A percentile compares a stretch with the other conserved stretches of the same genome.
Evolutionary conservation across 2,888 invertebrate species (phyloP).

Genomic region (Clistopyga incitator): DNA sequence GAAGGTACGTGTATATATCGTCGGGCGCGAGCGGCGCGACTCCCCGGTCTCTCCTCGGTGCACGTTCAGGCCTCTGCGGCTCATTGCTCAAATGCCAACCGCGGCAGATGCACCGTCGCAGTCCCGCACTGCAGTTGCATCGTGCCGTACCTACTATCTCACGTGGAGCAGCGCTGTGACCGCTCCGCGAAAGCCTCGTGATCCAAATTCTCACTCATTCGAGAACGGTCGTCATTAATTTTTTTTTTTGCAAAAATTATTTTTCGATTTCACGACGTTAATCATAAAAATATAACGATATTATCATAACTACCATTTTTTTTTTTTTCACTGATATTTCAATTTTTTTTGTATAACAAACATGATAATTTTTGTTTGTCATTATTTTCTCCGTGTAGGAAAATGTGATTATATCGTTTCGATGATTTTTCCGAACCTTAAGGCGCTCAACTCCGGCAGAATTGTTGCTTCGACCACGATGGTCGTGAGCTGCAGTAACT

Average conservation of each 20-base stretch:
- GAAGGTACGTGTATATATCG: conserved; percentile 27
- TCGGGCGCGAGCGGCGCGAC: conserved; percentile 60
- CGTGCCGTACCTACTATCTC: conserved; percentile 65
- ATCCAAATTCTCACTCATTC: background rate
- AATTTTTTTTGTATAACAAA: background rate
- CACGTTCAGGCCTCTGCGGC: conserved; percentile 67
- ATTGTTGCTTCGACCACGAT: too few relatives aligned
- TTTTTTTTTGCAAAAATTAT: too few relatives aligned
- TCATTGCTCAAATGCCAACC: conserved; percentile 72
- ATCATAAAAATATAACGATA: too few relatives aligned
- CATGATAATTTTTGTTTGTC: too few relatives aligned
- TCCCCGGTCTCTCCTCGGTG: conserved; percentile 33
- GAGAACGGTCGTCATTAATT: background rate
- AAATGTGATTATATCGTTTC: background rate
- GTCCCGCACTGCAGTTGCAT: conserved; percentile 80
- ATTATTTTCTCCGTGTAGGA: background rate
- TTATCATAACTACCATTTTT: too few relatives aligned
- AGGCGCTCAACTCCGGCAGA: background rate
- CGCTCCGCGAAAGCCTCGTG: background rate
- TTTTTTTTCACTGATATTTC: too few relatives aligned
- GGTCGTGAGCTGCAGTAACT: too few relatives aligned
- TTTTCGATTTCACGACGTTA: too few relatives aligned
- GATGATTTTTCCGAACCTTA: background rate
- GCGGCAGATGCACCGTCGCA: conserved; percentile 78
- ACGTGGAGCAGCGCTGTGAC: conserved; percentile 27